A percentile compares a stretch with the other conserved stretches of the same genome.
Conservation (phyloP, 2,888 invertebrate species). For the Cyclophora punctaria region DNA sequence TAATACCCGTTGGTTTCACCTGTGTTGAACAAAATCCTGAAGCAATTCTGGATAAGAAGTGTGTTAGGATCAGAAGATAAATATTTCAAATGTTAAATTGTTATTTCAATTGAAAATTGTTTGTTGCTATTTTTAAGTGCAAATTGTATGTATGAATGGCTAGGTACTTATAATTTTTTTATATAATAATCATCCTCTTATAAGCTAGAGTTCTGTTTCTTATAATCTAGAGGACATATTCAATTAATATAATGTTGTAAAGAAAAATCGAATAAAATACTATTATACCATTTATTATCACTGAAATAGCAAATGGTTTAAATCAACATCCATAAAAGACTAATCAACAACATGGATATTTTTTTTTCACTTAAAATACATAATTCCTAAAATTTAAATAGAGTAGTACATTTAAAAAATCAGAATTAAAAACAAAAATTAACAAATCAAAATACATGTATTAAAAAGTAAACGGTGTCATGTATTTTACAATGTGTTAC, state of each 20-base stretch:
- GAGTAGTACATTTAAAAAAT: constrained; percentile 48
- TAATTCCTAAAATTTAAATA: constrained; percentile 46
- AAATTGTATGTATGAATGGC: too few species aligned
- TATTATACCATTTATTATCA: constrained; percentile 71
- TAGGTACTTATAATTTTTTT: too few species aligned
- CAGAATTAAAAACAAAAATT: constrained; percentile 48
- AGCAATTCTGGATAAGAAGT: too few species aligned
- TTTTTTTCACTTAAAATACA: constrained; percentile 46
- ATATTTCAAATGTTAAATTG: too few species aligned
- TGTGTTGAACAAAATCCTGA: too few species aligned
- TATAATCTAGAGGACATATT: not conserved
- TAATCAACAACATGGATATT: constrained; percentile 74
- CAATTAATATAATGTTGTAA: not conserved
- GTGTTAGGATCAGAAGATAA: too few species aligned
- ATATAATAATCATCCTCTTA: too few species aligned
- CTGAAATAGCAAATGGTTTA: constrained; percentile 70
- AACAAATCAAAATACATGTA: constrained; percentile 49
- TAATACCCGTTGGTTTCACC: too few species aligned
- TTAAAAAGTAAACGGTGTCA: constrained; percentile 61
- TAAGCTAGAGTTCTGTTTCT: too few species aligned
- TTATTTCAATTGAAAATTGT: too few species aligned
- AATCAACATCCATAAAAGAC: constrained; percentile 73
- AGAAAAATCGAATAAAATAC: constrained; percentile 25
- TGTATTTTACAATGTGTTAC: constrained; percentile 27
- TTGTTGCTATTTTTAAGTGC: too few species aligned